Conservation (phyloP, 2,113 vertebrate species). For the Nematolebias whitei region DNA sequence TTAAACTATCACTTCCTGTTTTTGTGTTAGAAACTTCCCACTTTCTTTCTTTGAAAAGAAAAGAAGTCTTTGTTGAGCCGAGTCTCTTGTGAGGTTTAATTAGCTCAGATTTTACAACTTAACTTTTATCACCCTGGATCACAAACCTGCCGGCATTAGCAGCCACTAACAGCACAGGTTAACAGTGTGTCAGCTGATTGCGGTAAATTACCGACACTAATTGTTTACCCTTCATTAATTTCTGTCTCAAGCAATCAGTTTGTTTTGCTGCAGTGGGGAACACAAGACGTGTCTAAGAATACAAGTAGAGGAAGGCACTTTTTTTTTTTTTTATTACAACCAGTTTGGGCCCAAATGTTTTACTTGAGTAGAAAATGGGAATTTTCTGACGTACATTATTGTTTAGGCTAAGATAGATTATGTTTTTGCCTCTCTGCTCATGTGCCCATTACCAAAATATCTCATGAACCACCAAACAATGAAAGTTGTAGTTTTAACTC, state of each 20-base stretch:
- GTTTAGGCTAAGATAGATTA: no score
- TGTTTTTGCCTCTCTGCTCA: no score
- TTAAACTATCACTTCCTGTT: neutral
- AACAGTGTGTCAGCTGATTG: neutral
- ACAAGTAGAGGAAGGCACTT: neutral
- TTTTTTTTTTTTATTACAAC: no score
- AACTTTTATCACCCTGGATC: neutral
- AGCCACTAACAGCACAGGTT: neutral
- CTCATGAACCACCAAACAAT: no score
- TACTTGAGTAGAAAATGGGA: no score
- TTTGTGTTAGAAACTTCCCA: neutral
- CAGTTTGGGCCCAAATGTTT: no score
- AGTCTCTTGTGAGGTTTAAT: neutral
- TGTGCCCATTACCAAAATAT: no score
- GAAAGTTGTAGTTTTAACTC: no score
- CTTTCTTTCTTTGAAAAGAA: neutral
- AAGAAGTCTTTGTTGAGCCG: neutral
- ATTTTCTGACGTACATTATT: no score
- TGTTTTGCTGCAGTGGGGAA: neutral
- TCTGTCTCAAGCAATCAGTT: neutral
- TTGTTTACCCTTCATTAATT: neutral
- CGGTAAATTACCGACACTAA: neutral
- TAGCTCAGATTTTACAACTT: neutral
- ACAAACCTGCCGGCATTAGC: neutral
- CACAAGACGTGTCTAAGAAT: neutral